These are phyloP conservation scores for Trissolcus brochymenae DNA, from an alignment of 2,888 invertebrate genomes.

Conservation along the genomic window DNA sequence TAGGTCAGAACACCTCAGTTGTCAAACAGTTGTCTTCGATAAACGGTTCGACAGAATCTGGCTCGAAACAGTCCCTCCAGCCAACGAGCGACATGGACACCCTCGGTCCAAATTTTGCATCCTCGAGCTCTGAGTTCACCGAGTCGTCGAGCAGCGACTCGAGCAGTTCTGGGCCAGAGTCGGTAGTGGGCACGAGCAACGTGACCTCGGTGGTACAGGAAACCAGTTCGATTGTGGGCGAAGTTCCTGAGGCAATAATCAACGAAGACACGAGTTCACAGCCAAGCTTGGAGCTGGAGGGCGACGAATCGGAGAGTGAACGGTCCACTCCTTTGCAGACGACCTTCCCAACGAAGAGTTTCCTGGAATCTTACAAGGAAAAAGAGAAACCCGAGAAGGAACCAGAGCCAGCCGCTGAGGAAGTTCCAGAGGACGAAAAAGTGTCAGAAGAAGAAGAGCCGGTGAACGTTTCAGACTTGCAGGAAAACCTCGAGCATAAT, in stretches of 20 bases:
- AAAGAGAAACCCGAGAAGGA: conserved; percentile 43
- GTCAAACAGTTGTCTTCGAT: conserved; percentile 59
- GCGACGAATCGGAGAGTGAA: conserved; percentile 64
- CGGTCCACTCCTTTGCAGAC: conserved; percentile 69
- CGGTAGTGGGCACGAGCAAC: conserved; percentile 44
- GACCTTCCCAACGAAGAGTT: conserved; percentile 72
- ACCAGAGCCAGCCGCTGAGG: conserved; percentile 29
- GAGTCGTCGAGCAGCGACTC: conserved; percentile 35
- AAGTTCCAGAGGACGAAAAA: conserved; percentile 29
- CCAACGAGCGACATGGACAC: conserved; percentile 80
- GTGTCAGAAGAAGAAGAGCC: conserved; percentile 28
- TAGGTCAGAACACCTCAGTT: conserved; percentile 60
- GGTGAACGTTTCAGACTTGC: conserved; percentile 21
- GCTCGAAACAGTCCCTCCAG: conserved; percentile 71
- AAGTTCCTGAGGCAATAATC: conserved; percentile 72
- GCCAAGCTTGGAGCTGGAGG: conserved; percentile 71
- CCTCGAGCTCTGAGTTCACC: conserved; percentile 63
- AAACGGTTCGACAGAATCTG: conserved; percentile 36
- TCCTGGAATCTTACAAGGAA: conserved; percentile 55
- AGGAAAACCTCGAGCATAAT: conserved; percentile 2
- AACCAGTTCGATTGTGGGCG: conserved; percentile 59
- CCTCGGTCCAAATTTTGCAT: conserved; percentile 67
- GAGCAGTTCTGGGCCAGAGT: conserved; percentile 12
- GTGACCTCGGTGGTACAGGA: conserved; percentile 46
- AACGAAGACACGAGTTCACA: conserved; percentile 75